phyloP scores from a whole-genome alignment of 1,140 invertebrate species.

The Aphidius ervi region DNA sequence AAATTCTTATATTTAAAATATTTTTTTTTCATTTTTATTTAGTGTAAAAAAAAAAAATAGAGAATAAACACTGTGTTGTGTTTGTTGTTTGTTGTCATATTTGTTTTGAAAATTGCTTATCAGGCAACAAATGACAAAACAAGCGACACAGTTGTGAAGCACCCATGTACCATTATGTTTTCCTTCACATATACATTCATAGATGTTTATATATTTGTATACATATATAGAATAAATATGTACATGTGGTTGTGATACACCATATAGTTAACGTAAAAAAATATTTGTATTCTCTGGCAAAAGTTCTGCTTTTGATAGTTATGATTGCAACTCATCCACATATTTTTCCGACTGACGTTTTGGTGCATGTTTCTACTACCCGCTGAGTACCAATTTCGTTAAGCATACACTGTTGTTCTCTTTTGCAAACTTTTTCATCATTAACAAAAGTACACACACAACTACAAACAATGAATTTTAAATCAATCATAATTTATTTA shows the following conservation, averaged over 20 bases:
- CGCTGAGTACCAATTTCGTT: constrained; percentile 28
- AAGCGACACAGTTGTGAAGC: constrained; percentile 38
- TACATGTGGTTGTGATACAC: no score
- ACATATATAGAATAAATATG: constrained; percentile 21
- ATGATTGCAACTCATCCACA: constrained; percentile 39
- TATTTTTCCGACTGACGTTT: constrained; percentile 15
- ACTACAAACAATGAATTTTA: no score
- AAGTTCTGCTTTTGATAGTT: constrained; percentile 44
- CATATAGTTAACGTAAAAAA: neutral
- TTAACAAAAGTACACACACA: no score
- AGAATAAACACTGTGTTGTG: constrained; percentile 29
- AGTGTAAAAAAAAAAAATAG: constrained; percentile 21
- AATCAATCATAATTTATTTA: neutral
- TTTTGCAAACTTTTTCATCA: no score
- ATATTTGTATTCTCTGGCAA: constrained; percentile 24
- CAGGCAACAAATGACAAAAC: constrained; percentile 40
- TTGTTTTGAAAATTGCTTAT: constrained; percentile 34
- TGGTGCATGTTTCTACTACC: constrained; percentile 30
- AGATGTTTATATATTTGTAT: neutral
- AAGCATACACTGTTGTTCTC: no score
- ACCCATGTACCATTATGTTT: no score
- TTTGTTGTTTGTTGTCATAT: constrained; percentile 17
- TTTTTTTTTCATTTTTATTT: no score
- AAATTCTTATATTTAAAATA: no score
- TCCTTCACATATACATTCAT: no score